Conservation (phyloP, 2,797 vertebrate genomes). For the Vespertilio murinus region DNA sequence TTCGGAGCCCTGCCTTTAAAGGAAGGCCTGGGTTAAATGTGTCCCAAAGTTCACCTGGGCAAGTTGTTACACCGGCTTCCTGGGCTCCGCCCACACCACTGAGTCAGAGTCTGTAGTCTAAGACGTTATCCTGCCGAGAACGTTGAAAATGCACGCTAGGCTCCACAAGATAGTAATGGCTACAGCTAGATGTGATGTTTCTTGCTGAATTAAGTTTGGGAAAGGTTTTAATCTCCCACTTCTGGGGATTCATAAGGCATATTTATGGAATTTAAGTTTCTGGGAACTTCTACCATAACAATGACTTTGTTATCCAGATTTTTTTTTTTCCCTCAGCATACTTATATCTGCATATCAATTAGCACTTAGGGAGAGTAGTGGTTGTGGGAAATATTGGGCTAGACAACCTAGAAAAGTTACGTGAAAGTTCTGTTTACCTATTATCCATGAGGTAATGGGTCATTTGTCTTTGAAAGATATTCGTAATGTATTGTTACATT, state of each 20-base stretch:
- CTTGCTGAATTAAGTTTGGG: not conserved
- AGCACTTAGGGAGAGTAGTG: slow-evolving; percentile 14
- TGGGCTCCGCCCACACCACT: not conserved
- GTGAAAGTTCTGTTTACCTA: not conserved
- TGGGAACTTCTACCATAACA: not conserved
- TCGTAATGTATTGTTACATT: not conserved
- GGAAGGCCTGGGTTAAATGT: not conserved
- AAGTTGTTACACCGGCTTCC: not conserved
- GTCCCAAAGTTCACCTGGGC: not conserved
- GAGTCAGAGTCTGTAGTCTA: slow-evolving; percentile 3
- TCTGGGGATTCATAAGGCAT: not conserved
- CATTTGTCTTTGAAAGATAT: slow-evolving; percentile 49
- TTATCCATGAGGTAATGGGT: not conserved
- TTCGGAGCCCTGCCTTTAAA: slow-evolving; percentile 31
- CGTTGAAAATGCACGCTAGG: not conserved
- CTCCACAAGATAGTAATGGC: not conserved
- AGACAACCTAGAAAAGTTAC: not conserved
- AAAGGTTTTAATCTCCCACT: not conserved
- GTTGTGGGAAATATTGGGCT: not conserved
- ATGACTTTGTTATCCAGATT: slow-evolving; percentile 6
- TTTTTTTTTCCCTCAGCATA: slow-evolving; percentile 49
- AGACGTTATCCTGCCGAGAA: slow-evolving; percentile 1
- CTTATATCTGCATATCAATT: not conserved
- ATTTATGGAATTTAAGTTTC: slow-evolving; percentile 13
- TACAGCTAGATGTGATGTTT: slow-evolving; percentile 14